phyloP scores from a whole-genome alignment of 2,888 invertebrate species.

The Drymonia ruficornis region DNA sequence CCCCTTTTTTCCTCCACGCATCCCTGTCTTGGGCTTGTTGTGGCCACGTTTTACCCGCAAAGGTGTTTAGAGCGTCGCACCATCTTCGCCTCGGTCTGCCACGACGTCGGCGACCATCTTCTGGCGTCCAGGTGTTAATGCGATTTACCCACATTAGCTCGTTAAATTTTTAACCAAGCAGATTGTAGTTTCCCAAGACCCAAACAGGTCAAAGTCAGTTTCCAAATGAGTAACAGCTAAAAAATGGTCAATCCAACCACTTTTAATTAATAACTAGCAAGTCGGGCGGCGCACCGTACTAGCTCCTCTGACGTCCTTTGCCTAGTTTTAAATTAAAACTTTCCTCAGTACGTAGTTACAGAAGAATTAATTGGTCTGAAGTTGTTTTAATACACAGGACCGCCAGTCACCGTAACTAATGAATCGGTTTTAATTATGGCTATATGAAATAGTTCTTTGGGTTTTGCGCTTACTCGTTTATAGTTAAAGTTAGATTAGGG shows the following conservation, averaged over 20 bases:
- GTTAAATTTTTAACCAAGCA: no score
- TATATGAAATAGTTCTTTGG: constrained; percentile 13
- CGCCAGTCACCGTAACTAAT: constrained; percentile 20
- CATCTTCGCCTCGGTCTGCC: no score
- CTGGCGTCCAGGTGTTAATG: no score
- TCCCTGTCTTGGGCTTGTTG: no score
- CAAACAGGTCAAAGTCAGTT: no score
- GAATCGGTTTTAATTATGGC: constrained; percentile 23
- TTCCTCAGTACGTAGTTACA: constrained; percentile 24
- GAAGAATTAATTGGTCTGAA: constrained; percentile 35
- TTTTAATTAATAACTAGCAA: constrained; percentile 33
- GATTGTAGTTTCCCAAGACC: no score
- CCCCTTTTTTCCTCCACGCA: no score
- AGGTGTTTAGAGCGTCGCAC: no score
- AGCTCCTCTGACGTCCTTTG: constrained; percentile 19
- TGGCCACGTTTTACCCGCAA: no score
- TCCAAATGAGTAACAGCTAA: background rate
- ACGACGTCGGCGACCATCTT: no score
- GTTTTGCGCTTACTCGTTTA: constrained; percentile 6
- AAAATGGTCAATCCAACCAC: constrained; percentile 21
- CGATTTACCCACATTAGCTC: no score
- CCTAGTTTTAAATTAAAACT: constrained; percentile 38
- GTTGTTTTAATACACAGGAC: constrained; percentile 22
- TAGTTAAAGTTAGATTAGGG: background rate
- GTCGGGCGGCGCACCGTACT: constrained; percentile 21